These are phyloP conservation scores for Phaethornis superciliosus DNA, from an alignment of 2,113 vertebrate species.

Conservation along the genomic window DNA sequence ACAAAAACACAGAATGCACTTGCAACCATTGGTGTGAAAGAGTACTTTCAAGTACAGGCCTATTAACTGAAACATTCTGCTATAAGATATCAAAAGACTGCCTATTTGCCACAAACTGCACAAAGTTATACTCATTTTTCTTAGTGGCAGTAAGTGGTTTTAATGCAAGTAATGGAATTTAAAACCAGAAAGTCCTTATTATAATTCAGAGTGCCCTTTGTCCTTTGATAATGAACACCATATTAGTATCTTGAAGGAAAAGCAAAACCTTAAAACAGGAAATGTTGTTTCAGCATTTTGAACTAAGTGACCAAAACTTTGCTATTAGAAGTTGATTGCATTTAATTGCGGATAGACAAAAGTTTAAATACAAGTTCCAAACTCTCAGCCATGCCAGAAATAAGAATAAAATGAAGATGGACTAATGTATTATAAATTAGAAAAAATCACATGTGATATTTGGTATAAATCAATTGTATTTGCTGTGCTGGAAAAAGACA, in stretches of 20 bases:
- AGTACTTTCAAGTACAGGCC: slow-evolving; percentile 30
- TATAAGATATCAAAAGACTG: slow-evolving; percentile 63
- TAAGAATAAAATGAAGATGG: neutral
- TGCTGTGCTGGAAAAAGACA: neutral
- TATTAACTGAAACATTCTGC: slow-evolving; percentile 67
- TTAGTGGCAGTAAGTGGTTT: slow-evolving; percentile 60
- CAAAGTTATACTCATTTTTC: slow-evolving; percentile 60
- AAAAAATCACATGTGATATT: neutral
- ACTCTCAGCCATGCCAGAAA: neutral
- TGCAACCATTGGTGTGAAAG: slow-evolving; percentile 54
- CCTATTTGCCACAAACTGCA: slow-evolving; percentile 45
- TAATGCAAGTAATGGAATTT: slow-evolving; percentile 67
- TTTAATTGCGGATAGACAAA: neutral
- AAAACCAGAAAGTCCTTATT: slow-evolving; percentile 64
- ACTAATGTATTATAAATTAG: neutral
- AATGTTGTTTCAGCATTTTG: slow-evolving; percentile 45
- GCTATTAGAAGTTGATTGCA: neutral
- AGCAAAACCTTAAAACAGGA: slow-evolving; percentile 37
- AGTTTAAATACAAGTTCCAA: neutral
- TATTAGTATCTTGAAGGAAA: slow-evolving; percentile 57
- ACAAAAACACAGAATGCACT: slow-evolving; percentile 38
- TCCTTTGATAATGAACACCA: slow-evolving; percentile 63
- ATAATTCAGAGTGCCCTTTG: slow-evolving; percentile 52
- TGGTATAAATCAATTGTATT: neutral
- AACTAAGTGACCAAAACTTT: slow-evolving; percentile 24